Conservation (phyloP, 1,140 invertebrate genomes). For the Drosophila repleta region DNA sequence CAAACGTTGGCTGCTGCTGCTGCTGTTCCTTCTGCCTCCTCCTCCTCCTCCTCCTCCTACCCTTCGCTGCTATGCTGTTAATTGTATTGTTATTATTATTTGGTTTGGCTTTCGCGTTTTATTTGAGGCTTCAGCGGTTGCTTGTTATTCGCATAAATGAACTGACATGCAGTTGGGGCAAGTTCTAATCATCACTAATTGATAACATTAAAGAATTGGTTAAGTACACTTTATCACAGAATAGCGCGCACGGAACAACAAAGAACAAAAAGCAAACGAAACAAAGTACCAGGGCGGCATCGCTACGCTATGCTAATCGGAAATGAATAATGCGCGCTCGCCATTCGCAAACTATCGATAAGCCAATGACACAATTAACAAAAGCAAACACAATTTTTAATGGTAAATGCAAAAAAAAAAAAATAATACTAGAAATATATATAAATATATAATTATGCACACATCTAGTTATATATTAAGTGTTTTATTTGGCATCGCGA, state of each 20-base stretch:
- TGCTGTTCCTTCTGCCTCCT: constrained; percentile 31
- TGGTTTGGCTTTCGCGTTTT: constrained; percentile 2
- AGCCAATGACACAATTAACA: too few species aligned
- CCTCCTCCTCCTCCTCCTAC: constrained; percentile 24
- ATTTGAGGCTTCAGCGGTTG: background rate
- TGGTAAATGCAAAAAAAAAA: background rate
- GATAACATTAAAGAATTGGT: constrained; percentile 62
- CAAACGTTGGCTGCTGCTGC: constrained; percentile 45
- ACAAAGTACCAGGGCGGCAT: constrained; percentile 41
- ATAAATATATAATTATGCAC: background rate
- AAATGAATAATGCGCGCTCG: constrained; percentile 10
- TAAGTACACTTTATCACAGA: constrained; percentile 79
- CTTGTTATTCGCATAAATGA: constrained; percentile 13
- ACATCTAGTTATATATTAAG: too few species aligned
- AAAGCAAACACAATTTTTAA: too few species aligned
- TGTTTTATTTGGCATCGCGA: background rate
- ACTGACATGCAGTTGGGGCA: constrained; percentile 21
- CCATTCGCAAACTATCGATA: constrained; percentile 21
- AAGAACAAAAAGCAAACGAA: constrained; percentile 52
- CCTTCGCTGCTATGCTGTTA: constrained; percentile 7
- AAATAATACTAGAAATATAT: background rate
- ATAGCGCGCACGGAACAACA: constrained; percentile 59
- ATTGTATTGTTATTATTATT: constrained; percentile 11
- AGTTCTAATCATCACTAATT: constrained; percentile 54
- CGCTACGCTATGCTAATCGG: constrained; percentile 11